Percentiles rank a stretch among this genome's conserved stretches.
phyloP scores from a whole-genome alignment of 37 sponge, comb jelly and placozoan genomes.

The Eunapius fragilis region DNA sequence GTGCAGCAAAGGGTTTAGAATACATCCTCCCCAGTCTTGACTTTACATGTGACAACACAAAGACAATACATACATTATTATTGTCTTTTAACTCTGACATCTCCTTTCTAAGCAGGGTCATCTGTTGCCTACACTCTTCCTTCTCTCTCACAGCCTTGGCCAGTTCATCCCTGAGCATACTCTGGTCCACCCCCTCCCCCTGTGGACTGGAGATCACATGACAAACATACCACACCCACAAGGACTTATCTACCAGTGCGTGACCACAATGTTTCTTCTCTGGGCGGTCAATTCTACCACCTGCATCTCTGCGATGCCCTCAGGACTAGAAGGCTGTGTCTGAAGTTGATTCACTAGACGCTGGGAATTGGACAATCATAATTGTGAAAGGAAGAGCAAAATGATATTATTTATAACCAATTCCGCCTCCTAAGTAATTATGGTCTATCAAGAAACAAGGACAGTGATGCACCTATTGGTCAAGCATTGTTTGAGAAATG shows the following conservation, averaged over 20 bases:
- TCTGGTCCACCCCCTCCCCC: background rate
- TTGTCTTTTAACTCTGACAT: slow-evolving; percentile 39
- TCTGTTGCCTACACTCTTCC: slow-evolving; percentile 4
- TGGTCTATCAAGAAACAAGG: too few species aligned
- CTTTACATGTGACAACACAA: background rate
- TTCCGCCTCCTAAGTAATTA: too few species aligned
- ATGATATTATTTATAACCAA: too few species aligned
- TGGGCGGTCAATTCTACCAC: background rate
- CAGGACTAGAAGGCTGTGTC: too few species aligned
- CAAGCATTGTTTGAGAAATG: too few species aligned
- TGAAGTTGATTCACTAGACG: too few species aligned
- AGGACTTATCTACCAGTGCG: background rate
- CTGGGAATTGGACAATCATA: too few species aligned
- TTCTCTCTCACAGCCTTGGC: slow-evolving; percentile 3
- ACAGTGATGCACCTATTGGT: too few species aligned
- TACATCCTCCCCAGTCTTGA: background rate
- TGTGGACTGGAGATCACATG: background rate
- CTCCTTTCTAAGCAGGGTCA: slow-evolving; percentile 17
- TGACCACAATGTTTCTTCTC: background rate
- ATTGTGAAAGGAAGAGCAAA: too few species aligned
- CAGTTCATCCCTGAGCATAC: background rate
- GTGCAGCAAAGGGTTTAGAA: background rate
- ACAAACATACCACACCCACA: background rate
- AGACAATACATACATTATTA: slow-evolving; percentile 35
- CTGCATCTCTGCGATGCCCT: too few species aligned